Percentiles rank a stretch among this genome's conserved stretches.
Evolutionary conservation across 2,113 vertebrate species (phyloP).

Genomic region (Limanda limanda): DNA sequence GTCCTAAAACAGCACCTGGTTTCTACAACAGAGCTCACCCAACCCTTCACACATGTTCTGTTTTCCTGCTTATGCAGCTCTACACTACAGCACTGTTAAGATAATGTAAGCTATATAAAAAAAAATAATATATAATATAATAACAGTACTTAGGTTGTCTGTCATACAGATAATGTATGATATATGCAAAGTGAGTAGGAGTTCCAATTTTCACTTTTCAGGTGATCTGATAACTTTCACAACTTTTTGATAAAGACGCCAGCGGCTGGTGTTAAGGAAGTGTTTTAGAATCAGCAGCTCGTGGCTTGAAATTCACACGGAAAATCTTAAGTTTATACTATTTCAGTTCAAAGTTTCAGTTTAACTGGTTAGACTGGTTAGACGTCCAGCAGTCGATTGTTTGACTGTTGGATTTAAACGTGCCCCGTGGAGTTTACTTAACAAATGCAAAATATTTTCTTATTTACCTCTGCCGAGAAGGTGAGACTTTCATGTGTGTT

Average conservation of each 20-base stretch:
- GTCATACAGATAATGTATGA: neutral
- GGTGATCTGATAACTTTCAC: conserved; percentile 9
- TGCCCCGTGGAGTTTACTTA: neutral
- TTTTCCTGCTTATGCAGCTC: neutral
- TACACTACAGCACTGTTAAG: neutral
- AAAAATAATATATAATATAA: neutral
- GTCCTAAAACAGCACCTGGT: neutral
- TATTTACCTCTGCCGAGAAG: no score
- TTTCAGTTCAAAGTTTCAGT: no score
- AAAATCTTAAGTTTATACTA: no score
- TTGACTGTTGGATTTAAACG: neutral
- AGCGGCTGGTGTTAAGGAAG: neutral
- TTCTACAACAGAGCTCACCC: neutral
- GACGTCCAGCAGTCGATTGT: neutral
- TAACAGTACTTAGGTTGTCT: neutral
- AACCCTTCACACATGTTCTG: no score
- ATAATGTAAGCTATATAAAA: neutral
- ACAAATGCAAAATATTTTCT: no score
- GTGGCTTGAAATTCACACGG: neutral
- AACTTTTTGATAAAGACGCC: conserved; percentile 4
- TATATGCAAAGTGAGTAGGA: no score
- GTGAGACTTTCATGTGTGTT: no score
- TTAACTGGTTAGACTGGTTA: no score
- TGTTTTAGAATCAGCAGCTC: neutral
- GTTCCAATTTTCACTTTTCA: conserved; percentile 17